phyloP scores from a whole-genome alignment of 2,888 invertebrate species.

The Acronicta leporina region DNA sequence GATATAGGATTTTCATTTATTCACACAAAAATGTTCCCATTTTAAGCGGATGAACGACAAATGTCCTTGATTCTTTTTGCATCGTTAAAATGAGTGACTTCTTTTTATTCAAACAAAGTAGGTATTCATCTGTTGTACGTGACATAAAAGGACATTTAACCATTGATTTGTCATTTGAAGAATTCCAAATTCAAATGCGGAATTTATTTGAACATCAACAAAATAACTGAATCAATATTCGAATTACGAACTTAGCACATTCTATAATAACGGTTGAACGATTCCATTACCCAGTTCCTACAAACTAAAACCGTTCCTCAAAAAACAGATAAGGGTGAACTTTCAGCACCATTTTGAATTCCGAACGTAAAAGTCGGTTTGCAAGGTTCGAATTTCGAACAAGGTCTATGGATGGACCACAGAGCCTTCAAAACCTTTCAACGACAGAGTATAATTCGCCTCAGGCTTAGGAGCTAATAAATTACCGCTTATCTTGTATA shows the following conservation, averaged over 20 bases:
- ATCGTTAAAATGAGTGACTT: neutral
- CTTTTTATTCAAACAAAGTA: no score
- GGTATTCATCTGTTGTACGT: neutral
- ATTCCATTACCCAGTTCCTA: constrained; percentile 11
- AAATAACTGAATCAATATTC: constrained; percentile 15
- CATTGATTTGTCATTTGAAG: neutral
- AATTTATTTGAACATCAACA: constrained; percentile 16
- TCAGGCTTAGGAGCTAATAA: constrained; percentile 56
- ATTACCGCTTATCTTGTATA: constrained; percentile 65
- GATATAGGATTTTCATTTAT: neutral
- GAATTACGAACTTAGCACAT: constrained; percentile 7
- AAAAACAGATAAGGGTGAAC: constrained; percentile 20
- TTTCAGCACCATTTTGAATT: neutral
- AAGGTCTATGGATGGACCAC: neutral
- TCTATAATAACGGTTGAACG: constrained; percentile 18
- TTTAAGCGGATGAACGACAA: constrained; percentile 10
- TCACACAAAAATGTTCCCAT: constrained; percentile 11
- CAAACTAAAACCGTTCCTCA: neutral
- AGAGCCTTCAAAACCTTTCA: constrained; percentile 40
- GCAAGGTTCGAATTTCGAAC: neutral
- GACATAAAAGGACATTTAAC: neutral
- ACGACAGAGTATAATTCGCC: constrained; percentile 33
- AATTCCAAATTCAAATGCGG: neutral
- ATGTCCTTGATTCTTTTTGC: neutral
- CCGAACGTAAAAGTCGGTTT: neutral